These are phyloP conservation scores for Idaea straminata DNA, from an alignment of 2,888 invertebrate genomes.

Conservation along the genomic window DNA sequence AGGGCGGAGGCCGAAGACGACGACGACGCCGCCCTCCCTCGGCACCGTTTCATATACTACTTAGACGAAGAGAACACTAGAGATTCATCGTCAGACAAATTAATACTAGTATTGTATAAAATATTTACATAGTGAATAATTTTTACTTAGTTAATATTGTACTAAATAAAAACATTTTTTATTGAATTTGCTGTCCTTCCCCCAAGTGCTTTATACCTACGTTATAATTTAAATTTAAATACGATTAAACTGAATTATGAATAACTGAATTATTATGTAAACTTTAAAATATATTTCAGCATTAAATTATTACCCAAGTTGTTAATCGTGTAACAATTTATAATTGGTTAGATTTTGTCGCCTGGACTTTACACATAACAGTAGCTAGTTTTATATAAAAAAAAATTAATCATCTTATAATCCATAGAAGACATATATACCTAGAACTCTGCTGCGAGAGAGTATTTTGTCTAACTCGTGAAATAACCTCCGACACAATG, in stretches of 20 bases:
- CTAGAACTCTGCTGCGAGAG: conserved; percentile 13
- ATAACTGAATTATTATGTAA: conserved; percentile 72
- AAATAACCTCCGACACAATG: conserved; percentile 5
- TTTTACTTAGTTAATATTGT: conserved; percentile 79
- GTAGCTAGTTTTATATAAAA: conserved; percentile 23
- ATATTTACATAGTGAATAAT: conserved; percentile 80
- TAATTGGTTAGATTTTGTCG: conserved; percentile 68
- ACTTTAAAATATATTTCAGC: conserved; percentile 75
- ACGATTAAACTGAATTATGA: conserved; percentile 69
- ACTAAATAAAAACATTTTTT: conserved; percentile 78
- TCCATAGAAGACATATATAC: conserved; percentile 19
- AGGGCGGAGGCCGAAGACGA: conserved; percentile 64
- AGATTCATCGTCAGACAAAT: conserved; percentile 74
- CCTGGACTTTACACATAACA: conserved; percentile 46
- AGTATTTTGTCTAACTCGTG: conserved; percentile 10
- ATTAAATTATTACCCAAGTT: conserved; percentile 72
- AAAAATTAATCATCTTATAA: conserved; percentile 17
- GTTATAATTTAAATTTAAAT: conserved; percentile 77
- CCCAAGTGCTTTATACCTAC: conserved; percentile 81
- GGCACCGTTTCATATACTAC: conserved; percentile 62
- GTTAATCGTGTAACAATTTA: conserved; percentile 61
- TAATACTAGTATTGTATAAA: conserved; percentile 78
- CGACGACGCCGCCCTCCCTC: conserved; percentile 33
- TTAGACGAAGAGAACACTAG: conserved; percentile 73
- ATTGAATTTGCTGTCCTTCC: conserved; percentile 82